phyloP scores from a whole-genome alignment of 2,113 vertebrate species.

The Megatriorchis doriae region DNA sequence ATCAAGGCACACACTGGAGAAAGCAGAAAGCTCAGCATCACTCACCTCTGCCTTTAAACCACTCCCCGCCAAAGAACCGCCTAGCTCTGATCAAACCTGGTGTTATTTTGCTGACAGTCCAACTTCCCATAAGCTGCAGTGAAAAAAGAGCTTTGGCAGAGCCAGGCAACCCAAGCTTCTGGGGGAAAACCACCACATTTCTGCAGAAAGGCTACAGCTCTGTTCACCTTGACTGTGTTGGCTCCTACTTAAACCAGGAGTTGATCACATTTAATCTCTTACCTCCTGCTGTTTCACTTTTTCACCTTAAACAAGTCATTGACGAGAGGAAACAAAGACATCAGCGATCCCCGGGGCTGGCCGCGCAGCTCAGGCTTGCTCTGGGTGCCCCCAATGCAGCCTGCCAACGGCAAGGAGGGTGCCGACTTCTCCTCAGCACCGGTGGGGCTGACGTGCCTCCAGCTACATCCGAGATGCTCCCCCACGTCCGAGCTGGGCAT shows the following conservation, averaged over 20 bases:
- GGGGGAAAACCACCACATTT: background rate
- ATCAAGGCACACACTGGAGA: background rate
- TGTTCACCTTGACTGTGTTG: rapidly evolving
- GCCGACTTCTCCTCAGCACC: background rate
- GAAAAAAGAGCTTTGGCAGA: background rate
- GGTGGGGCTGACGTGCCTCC: rapidly evolving
- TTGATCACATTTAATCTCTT: background rate
- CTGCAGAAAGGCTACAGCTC: background rate
- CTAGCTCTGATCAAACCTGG: background rate
- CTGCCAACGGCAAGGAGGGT: background rate
- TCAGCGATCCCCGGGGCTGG: background rate
- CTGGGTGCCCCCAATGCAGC: background rate
- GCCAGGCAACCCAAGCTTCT: background rate
- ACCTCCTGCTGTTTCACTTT: constrained; percentile 29
- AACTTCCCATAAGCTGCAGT: background rate
- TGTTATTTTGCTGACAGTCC: background rate
- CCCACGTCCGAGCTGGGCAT: background rate
- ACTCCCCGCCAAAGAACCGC: background rate
- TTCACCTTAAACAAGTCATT: background rate
- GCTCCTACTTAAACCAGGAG: background rate
- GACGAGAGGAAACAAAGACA: background rate
- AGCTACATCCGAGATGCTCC: background rate
- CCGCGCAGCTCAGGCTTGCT: background rate
- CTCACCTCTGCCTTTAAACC: background rate
- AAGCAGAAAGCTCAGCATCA: background rate